These are phyloP conservation scores for Strix aluco DNA, from an alignment of 2,113 vertebrate genomes.

Conservation along the genomic window DNA sequence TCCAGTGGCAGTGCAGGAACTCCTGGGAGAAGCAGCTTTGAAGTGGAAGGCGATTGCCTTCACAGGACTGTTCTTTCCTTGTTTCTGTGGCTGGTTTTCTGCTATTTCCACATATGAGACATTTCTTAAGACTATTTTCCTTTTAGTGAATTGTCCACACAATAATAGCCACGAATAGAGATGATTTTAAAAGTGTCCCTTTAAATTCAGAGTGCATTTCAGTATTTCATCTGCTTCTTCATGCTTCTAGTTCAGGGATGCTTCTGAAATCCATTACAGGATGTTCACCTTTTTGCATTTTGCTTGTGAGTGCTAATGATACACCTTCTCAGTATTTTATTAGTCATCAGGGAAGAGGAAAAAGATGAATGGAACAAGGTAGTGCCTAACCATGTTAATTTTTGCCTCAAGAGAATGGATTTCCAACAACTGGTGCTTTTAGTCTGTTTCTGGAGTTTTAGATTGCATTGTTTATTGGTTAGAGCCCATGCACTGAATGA, in stretches of 20 bases:
- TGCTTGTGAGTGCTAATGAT: neutral
- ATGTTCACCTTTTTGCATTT: neutral
- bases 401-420: neutral
- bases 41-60: neutral
- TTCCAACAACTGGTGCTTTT: neutral
- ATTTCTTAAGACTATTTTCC: neutral
- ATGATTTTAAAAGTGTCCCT: neutral
- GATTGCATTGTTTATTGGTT: neutral
- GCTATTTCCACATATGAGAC: neutral
- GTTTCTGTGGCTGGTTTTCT: neutral
- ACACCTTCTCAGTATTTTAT: neutral
- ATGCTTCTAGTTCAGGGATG: neutral
- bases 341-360: neutral
- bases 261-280: neutral
- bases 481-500: neutral
- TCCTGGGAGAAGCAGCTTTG: neutral
- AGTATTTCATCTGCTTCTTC: neutral
- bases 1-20: neutral
- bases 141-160: neutral
- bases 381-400: neutral
- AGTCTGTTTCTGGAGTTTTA: neutral
- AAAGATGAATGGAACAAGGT: neutral
- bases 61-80: neutral
- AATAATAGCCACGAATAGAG: neutral
- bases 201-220: constrained; percentile 1